Evolutionary conservation across 2,113 vertebrate genomes (phyloP).

Genomic region (Cheirogaleus medius): DNA sequence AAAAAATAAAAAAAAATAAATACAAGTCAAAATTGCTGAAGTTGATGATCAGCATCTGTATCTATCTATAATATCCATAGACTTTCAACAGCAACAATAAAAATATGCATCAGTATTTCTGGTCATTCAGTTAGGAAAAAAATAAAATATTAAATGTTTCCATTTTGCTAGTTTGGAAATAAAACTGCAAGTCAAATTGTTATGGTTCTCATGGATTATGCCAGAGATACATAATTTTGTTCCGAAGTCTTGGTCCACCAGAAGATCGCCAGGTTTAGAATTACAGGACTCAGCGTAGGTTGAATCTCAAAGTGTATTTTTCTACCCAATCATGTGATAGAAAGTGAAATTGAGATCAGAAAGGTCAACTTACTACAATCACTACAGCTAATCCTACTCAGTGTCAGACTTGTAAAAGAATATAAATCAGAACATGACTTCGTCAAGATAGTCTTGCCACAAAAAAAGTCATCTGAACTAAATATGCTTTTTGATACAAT

Average conservation of each 20-base stretch:
- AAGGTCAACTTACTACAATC: neutral
- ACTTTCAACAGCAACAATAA: neutral
- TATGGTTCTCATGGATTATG: neutral
- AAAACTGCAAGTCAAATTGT: neutral
- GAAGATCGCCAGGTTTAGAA: neutral
- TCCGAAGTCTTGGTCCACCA: neutral
- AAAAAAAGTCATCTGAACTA: neutral
- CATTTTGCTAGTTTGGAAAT: neutral
- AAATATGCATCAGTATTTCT: neutral
- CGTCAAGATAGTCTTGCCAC: neutral
- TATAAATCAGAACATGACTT: neutral
- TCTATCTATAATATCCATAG: neutral
- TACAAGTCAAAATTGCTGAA: neutral
- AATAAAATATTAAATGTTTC: neutral
- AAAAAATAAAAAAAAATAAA: too few species aligned
- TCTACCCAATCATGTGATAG: neutral
- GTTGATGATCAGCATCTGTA: neutral
- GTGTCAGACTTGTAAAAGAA: neutral
- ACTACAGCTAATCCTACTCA: neutral
- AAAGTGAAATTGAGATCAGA: neutral
- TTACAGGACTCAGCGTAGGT: neutral
- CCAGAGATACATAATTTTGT: neutral
- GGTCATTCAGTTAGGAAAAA: neutral
- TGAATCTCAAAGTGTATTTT: neutral
- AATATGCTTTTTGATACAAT: neutral